Conservation (phyloP, 2,888 invertebrate genomes). For the Hetaerina titia region DNA sequence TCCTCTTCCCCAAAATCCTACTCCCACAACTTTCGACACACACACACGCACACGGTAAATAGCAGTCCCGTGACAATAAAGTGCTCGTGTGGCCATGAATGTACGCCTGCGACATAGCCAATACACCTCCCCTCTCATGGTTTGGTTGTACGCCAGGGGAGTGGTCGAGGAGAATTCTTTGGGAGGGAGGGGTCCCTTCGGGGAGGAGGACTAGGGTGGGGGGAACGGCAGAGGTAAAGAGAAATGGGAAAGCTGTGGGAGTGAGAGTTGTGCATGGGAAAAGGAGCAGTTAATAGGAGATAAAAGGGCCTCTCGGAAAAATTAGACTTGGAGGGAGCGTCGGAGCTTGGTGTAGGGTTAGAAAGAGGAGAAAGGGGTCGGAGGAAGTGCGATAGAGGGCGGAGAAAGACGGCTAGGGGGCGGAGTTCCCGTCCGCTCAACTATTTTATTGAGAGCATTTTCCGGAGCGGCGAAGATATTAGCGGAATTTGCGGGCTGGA, state of each 20-base stretch:
- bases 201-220: no score
- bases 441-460: slow-evolving; percentile 35
- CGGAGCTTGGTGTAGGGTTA: background rate
- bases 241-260: no score
- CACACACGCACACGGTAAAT: background rate
- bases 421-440: background rate
- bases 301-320: background rate
- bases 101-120: no score
- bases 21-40: background rate
- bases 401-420: background rate
- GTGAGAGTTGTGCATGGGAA: background rate
- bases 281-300: background rate
- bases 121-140: no score
- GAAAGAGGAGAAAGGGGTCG: background rate
- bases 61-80: background rate
- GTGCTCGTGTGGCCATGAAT: background rate
- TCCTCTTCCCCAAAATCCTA: no score
- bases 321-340: background rate
- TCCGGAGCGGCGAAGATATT: slow-evolving; percentile 10
- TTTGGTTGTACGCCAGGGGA: no score
- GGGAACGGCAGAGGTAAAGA: no score
- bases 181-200: no score
- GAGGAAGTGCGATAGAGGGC: background rate
- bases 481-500: background rate
- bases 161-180: no score